A percentile compares a stretch with the other conserved stretches of the same genome.
Evolutionary conservation across 2,113 vertebrate species (phyloP).

Genomic region (Alces alces): DNA sequence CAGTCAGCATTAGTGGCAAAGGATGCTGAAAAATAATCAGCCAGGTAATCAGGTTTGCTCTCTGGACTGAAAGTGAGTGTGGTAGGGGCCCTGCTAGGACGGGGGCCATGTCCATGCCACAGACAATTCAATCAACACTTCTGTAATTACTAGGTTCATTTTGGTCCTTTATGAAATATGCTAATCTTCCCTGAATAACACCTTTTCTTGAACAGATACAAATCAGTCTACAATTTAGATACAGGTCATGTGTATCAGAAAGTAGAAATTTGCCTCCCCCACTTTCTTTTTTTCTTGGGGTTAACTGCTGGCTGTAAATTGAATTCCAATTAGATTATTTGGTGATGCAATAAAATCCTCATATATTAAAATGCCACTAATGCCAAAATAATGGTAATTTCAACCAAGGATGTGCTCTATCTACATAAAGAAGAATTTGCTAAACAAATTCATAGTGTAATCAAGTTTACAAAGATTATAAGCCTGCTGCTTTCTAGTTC

Average conservation of each 20-base stretch:
- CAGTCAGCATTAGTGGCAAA: slow-evolving; percentile 49
- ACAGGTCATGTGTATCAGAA: not conserved
- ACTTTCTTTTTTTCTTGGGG: not conserved
- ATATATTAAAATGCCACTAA: not conserved
- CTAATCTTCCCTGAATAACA: not conserved
- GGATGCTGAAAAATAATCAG: slow-evolving; percentile 37
- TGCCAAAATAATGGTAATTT: not conserved
- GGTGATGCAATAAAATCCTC: not conserved
- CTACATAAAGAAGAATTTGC: not conserved
- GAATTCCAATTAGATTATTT: slow-evolving; percentile 4
- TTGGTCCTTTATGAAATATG: not conserved
- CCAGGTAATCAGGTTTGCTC: not conserved
- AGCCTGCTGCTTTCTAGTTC: not conserved
- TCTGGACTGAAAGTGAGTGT: not conserved
- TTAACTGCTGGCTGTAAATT: not conserved
- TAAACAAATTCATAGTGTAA: not conserved
- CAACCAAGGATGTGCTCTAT: not conserved
- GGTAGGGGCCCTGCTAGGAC: not conserved
- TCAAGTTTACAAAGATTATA: not conserved
- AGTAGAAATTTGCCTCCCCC: not conserved
- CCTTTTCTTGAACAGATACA: not conserved
- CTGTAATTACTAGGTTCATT: not conserved
- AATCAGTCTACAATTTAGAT: not conserved
- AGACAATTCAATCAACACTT: slow-evolving; percentile 35
- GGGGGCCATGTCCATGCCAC: not conserved